phyloP scores from a whole-genome alignment of 2,888 invertebrate genomes.

The Apomyelois bistriatella region DNA sequence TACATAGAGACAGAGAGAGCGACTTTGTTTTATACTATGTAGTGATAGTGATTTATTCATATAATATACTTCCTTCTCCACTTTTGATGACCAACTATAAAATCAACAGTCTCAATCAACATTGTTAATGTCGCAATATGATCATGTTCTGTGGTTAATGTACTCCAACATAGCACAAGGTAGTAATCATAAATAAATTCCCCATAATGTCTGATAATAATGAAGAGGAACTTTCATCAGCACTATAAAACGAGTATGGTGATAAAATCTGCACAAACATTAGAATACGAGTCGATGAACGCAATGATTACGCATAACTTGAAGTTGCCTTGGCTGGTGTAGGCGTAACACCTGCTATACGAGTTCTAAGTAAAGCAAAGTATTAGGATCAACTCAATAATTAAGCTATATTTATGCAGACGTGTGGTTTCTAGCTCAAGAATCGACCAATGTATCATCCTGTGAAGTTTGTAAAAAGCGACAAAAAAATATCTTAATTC shows the following conservation, averaged over 20 bases:
- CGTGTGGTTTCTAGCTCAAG: no score
- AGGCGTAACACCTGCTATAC: slow-evolving; percentile 42
- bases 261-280: slow-evolving; percentile 33
- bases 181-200: slow-evolving; percentile 2
- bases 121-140: background rate
- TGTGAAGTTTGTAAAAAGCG: no score
- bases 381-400: background rate
- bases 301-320: slow-evolving; percentile 36
- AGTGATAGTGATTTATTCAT: no score
- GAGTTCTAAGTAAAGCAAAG: slow-evolving; percentile 9
- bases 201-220: background rate
- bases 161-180: background rate
- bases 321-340: slow-evolving; percentile 29
- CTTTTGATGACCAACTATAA: background rate
- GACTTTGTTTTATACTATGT: no score
- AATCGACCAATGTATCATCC: no score
- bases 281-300: slow-evolving; percentile 33
- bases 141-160: no score
- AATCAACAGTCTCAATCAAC: slow-evolving; percentile 16
- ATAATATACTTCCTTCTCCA: background rate
- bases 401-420: background rate
- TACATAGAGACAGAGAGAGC: no score
- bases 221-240: background rate
- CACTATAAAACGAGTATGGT: slow-evolving; percentile 22
- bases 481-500: no score